Percentiles rank a stretch among this genome's conserved stretches.
Conservation (phyloP, 2,113 vertebrate genomes). For the Bos indicus region DNA sequence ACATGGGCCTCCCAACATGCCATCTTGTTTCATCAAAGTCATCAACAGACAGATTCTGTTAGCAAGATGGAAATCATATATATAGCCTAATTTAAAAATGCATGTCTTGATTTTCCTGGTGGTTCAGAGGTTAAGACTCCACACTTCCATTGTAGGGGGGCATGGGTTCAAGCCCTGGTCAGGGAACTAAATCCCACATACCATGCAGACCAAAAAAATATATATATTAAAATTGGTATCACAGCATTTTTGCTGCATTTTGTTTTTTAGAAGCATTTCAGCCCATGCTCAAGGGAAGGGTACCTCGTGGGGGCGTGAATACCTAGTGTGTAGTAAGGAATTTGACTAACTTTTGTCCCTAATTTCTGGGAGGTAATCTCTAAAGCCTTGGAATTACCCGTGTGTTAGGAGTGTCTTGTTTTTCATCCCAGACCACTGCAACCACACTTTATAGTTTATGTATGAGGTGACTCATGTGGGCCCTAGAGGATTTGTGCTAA, state of each 20-base stretch:
- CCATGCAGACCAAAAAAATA: neutral
- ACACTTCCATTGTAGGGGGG: neutral
- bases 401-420: neutral
- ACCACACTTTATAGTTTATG: neutral
- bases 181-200: neutral
- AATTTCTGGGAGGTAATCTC: neutral
- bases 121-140: neutral
- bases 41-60: neutral
- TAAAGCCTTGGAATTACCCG: neutral
- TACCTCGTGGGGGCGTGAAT: neutral
- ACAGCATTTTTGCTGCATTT: neutral
- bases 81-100: neutral
- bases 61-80: neutral
- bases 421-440: neutral
- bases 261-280: neutral
- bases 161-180: neutral
- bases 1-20: neutral
- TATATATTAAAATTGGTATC: neutral
- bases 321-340: neutral
- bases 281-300: neutral
- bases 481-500: neutral
- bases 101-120: neutral
- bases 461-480: neutral
- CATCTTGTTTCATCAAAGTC: neutral
- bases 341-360: neutral